Base-by-base conservation (phyloP, 2,113 vertebrate genomes). In the Astatoreochromis straeleni region DNA sequence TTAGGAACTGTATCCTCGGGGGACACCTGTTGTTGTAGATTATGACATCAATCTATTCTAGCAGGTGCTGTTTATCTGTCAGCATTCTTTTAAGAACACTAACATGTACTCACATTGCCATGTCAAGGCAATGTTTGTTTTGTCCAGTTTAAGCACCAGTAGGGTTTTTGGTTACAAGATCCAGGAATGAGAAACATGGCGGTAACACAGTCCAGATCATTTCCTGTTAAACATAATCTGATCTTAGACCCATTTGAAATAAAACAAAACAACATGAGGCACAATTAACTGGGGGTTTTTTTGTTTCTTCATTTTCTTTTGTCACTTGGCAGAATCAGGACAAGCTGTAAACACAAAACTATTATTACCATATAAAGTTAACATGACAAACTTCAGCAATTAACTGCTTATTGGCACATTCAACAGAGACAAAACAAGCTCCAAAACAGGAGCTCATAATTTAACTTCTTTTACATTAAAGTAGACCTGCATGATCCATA, bases 281-380 rank as follows among this genome's bases (percentile, higher is more conserved):
- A 29, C 40, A 47, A 47, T 47, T 75, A 49, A 78, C 73, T 19
- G 45, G 45, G 4, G 0, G 0, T 5, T 29, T 47, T 53, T 19
- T 63, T 40, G 51, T 51, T 35, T 47, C 26, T 49, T 60, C 33
- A 7, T 49, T 29, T 78, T 31, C 21, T 80, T 51, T 49, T 58
- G 49, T 57, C 40, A 53, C 13, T 55, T 29, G 21, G 58, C 49
- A 80, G 47, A 47, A 82, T 63, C 21, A 45, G n/a, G 35, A 42
- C 82, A 83, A 42, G 16, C 60, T 54, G 47, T 6, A 73, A 70
- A 12, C 63, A 55, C 49, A 55, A 38, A 19, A 80, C 33, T 81
- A 57, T 40, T 51, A 60, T 60, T 54, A 79, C 42, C 40, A 58
- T 33, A 60, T 80, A 55, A 81, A 68, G 19, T 42, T 80, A 85